phyloP scores from a whole-genome alignment of 1,140 invertebrate species.

The Delia radicum region DNA sequence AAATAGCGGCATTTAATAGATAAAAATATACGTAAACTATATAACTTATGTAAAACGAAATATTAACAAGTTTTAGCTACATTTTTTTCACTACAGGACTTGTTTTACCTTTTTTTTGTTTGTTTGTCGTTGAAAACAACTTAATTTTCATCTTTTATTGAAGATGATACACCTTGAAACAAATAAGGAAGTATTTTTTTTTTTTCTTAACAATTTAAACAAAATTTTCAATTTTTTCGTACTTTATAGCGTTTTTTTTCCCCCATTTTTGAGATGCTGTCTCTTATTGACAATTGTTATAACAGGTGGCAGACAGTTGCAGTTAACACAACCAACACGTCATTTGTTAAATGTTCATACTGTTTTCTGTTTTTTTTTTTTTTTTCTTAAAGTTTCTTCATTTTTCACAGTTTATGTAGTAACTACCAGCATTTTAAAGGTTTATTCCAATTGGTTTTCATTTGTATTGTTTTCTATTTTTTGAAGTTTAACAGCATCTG shows the following conservation, averaged over 20 bases:
- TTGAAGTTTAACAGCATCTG: not conserved
- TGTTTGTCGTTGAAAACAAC: too few relatives aligned
- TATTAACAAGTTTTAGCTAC: not conserved
- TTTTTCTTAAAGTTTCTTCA: too few relatives aligned
- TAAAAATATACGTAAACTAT: too few relatives aligned
- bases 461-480: not conserved
- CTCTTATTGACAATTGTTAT: not conserved
- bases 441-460: not conserved
- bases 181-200: not conserved
- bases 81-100: too few relatives aligned
- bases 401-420: too few relatives aligned
- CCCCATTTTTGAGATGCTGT: not conserved
- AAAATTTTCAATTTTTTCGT: not conserved
- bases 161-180: not conserved
- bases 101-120: too few relatives aligned
- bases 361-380: not conserved
- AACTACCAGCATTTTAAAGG: not conserved
- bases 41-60: not conserved
- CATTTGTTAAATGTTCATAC: not conserved
- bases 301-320: slow-evolving; percentile 2
- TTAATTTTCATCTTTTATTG: not conserved
- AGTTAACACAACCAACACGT: not conserved
- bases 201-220: not conserved
- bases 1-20: too few relatives aligned
- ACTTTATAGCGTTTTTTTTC: not conserved